Evolutionary conservation across 1,140 invertebrate genomes (phyloP).

Genomic region (Trichonephila inaurata): DNA sequence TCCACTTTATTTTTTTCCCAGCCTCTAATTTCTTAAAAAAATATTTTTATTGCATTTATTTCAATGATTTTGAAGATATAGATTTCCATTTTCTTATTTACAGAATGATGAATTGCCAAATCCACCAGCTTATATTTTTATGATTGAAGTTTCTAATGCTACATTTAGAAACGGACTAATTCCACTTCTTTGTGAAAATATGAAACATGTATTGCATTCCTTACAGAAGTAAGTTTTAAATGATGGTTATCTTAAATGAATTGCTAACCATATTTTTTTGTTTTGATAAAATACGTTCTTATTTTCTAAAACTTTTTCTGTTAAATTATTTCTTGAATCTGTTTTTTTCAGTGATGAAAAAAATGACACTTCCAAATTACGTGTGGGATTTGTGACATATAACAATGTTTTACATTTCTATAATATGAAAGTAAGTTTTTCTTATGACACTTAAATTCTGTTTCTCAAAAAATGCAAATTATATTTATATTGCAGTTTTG

Average conservation of each 20-base stretch:
- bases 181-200: conserved; percentile 91
- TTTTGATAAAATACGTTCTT: conserved; percentile 30
- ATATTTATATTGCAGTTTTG: no score
- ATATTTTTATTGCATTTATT: no score
- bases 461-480: no score
- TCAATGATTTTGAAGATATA: no score
- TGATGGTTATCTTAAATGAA: neutral
- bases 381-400: conserved; percentile 98
- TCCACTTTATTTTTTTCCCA: neutral
- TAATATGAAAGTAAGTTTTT: conserved; percentile 90
- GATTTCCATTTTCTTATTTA: conserved; percentile 63
- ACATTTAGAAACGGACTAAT: conserved; percentile 96
- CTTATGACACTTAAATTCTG: neutral
- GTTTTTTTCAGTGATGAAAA: conserved; percentile 87
- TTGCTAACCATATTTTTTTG: no score
- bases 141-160: conserved; percentile 99
- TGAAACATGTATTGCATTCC: conserved; percentile 84
- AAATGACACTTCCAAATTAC: conserved; percentile 88
- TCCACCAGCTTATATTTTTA: conserved; percentile 96
- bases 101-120: conserved; percentile 94
- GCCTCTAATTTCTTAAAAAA: no score
- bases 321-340: neutral
- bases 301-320: neutral
- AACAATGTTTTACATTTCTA: conserved; percentile 98
- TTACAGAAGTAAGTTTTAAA: conserved; percentile 80